These are phyloP conservation scores for Centropristis striata DNA, from an alignment of 2,113 vertebrate species.

Conservation along the genomic window DNA sequence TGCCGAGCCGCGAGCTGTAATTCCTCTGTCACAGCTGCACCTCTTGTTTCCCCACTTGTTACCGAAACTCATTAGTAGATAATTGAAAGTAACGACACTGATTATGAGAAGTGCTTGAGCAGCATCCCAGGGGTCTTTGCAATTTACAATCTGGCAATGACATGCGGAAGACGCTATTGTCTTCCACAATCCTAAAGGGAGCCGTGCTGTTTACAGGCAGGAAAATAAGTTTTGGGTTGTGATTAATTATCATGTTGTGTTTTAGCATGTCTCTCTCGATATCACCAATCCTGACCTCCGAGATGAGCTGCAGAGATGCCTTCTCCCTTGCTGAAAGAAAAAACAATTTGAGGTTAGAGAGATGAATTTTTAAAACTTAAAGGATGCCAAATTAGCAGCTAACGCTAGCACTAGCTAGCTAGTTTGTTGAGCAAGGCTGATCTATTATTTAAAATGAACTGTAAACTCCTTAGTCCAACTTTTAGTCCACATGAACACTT, in stretches of 20 bases:
- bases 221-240: slow-evolving; percentile 39
- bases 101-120: slow-evolving; percentile 68
- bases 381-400: too few species aligned
- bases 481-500: too few species aligned
- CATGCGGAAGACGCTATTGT: slow-evolving; percentile 38
- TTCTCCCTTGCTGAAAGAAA: not conserved
- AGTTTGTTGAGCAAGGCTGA: too few species aligned
- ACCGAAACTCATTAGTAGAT: slow-evolving; percentile 75
- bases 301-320: not conserved
- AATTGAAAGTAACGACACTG: slow-evolving; percentile 78
- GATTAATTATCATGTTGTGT: slow-evolving; percentile 46
- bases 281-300: not conserved
- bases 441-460: too few species aligned
- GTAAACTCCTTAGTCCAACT: too few species aligned
- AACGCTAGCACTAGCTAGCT: too few species aligned
- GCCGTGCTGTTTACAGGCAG: slow-evolving; percentile 43
- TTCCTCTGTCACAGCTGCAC: slow-evolving; percentile 65
- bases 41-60: slow-evolving; percentile 70
- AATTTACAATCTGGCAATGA: slow-evolving; percentile 66
- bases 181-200: slow-evolving; percentile 49
- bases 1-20: slow-evolving; percentile 37
- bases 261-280: slow-evolving; percentile 22
- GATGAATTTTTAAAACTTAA: too few species aligned
- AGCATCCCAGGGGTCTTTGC: slow-evolving; percentile 67
- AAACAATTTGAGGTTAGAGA: not conserved